Percentiles rank a stretch among this genome's conserved stretches.
Evolutionary conservation across 64 coral and sea anemone species (phyloP).

Genomic region (Montipora capricornis): DNA sequence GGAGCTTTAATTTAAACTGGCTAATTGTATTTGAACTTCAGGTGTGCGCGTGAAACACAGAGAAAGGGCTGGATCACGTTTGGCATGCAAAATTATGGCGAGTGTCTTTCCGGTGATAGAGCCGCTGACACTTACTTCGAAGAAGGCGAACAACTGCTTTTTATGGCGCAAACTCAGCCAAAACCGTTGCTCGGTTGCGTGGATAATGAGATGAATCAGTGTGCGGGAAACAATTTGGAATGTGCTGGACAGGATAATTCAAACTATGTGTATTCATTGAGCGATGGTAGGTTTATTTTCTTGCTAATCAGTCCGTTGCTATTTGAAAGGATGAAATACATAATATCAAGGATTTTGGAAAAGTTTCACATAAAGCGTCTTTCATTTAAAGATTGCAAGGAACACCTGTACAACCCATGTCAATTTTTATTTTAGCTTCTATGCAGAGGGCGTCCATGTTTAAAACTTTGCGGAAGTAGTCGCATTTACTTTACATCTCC

Average conservation of each 20-base stretch:
- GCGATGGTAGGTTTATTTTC: conserved; percentile 47
- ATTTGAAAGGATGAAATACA: too few relatives aligned
- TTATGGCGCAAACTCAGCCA: conserved; percentile 72
- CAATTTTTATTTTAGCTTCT: too few relatives aligned
- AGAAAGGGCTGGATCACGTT: conserved; percentile 81
- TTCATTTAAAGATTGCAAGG: too few relatives aligned
- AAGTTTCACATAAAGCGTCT: too few relatives aligned
- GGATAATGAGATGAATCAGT: conserved; percentile 83
- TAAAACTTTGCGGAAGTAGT: too few relatives aligned
- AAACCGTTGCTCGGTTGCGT: conserved; percentile 95
- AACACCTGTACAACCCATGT: too few relatives aligned
- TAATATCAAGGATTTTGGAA: too few relatives aligned
- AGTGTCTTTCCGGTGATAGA: conserved; percentile 93
- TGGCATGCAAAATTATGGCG: conserved; percentile 92
- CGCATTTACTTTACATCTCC: too few relatives aligned
- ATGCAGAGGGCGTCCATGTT: too few relatives aligned
- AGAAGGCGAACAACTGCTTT: conserved; percentile 87
- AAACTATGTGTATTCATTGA: conserved; percentile 87
- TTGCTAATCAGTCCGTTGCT: not conserved
- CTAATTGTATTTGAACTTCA: not conserved
- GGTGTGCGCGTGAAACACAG: conserved; percentile 84
- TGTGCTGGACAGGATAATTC: conserved; percentile 86
- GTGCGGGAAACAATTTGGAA: conserved; percentile 76
- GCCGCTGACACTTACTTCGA: conserved; percentile 80
- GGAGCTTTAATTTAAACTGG: not conserved